phyloP scores from a whole-genome alignment of 2,113 vertebrate genomes.

The Oryzias javanicus region DNA sequence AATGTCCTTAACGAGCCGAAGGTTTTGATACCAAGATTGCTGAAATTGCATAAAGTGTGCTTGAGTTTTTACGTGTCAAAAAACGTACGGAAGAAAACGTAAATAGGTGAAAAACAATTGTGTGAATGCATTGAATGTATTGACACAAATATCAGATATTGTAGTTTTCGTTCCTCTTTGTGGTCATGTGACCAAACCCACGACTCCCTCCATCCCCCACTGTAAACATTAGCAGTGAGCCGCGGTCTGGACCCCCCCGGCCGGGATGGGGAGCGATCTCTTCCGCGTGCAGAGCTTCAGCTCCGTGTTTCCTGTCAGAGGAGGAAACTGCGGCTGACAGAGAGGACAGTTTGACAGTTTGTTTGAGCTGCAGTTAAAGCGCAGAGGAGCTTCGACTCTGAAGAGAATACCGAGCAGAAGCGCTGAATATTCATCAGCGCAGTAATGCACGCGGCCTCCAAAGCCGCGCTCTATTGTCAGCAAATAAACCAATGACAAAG shows the following conservation, averaged over 20 bases:
- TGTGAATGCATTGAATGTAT: too few species aligned
- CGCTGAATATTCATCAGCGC: conserved; percentile 52
- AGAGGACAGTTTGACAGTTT: conserved; percentile 62
- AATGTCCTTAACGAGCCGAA: too few species aligned
- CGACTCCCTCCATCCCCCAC: too few species aligned
- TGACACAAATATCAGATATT: too few species aligned
- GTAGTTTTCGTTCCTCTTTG: too few species aligned
- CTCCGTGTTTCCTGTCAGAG: conserved; percentile 53
- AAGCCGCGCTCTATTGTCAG: conserved; percentile 36
- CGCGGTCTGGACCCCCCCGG: background rate
- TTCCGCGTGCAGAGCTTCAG: conserved; percentile 48
- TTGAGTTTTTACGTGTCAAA: too few species aligned
- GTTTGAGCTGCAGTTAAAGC: conserved; percentile 55
- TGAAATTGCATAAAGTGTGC: too few species aligned
- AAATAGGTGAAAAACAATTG: too few species aligned
- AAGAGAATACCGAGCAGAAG: conserved; percentile 47
- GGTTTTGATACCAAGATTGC: too few species aligned
- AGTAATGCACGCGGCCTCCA: conserved; percentile 10
- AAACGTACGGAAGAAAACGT: too few species aligned
- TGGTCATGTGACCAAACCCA: too few species aligned
- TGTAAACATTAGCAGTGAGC: too few species aligned
- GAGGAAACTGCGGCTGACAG: conserved; percentile 43
- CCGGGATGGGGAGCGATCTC: conserved; percentile 22
- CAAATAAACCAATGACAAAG: conserved; percentile 33
- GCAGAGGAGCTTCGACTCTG: conserved; percentile 29